Conservation (phyloP, 2,888 invertebrate species). For the Caenorhabditis panamensis region DNA sequence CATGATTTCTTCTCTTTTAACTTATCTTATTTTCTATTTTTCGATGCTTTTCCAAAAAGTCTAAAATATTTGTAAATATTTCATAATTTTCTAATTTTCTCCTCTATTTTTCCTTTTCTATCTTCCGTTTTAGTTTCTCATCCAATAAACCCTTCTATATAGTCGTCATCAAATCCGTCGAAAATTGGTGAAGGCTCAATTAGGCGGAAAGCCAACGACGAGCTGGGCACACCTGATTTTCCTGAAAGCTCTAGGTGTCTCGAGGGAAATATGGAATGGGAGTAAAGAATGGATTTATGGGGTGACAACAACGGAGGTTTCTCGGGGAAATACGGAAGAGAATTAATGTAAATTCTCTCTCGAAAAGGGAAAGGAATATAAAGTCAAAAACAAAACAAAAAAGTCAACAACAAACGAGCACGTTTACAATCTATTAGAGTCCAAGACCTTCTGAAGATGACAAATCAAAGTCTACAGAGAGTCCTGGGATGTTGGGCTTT, state of each 20-base stretch:
- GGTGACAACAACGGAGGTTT: slow-evolving; percentile 28
- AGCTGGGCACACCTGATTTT: slow-evolving; percentile 25
- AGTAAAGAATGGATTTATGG: slow-evolving; percentile 38
- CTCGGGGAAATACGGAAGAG: slow-evolving; percentile 5
- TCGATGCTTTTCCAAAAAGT: slow-evolving; percentile 1
- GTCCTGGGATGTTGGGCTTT: slow-evolving; percentile 84
- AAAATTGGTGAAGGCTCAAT: slow-evolving; percentile 9
- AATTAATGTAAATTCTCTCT: too few relatives aligned
- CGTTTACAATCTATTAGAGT: slow-evolving; percentile 12
- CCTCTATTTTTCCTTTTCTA: background rate
- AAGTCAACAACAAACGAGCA: slow-evolving; percentile 7
- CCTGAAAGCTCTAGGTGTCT: slow-evolving; percentile 36
- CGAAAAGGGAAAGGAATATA: background rate
- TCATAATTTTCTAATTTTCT: background rate
- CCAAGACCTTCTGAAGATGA: slow-evolving; percentile 65
- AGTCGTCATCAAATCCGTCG: slow-evolving; percentile 1
- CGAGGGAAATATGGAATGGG: too few relatives aligned
- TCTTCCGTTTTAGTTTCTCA: background rate
- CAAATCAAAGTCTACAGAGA: slow-evolving; percentile 72
- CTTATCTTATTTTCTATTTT: slow-evolving; percentile 6
- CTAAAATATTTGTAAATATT: slow-evolving; percentile 8
- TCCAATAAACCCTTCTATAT: background rate
- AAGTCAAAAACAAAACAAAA: slow-evolving; percentile 28
- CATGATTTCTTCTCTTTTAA: background rate
- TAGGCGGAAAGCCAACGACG: slow-evolving; percentile 3